A percentile compares a stretch with the other conserved stretches of the same genome.
phyloP scores from a whole-genome alignment of 2,113 vertebrate species.

The Ploceus nigricollis region DNA sequence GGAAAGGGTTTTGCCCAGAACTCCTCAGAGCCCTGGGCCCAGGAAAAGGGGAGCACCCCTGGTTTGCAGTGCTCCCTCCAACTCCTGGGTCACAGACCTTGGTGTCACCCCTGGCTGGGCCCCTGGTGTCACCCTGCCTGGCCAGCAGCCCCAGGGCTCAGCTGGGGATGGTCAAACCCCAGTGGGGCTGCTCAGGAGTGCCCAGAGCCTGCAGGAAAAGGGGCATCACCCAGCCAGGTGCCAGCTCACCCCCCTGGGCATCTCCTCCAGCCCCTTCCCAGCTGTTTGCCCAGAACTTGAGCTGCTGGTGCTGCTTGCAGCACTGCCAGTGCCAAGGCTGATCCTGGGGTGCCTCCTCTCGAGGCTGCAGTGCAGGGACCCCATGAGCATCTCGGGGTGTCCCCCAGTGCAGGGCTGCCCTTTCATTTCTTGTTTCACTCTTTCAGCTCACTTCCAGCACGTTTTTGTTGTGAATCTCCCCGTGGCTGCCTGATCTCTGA shows the following conservation, averaged over 20 bases:
- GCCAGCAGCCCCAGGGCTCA: neutral
- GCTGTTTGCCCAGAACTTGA: neutral
- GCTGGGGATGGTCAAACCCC: neutral
- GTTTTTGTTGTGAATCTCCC: neutral
- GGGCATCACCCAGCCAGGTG: accelerated
- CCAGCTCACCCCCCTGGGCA: neutral
- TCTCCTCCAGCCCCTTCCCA: neutral
- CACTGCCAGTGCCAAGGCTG: accelerated
- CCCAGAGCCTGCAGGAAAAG: neutral
- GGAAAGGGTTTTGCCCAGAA: neutral
- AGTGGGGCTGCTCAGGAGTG: neutral
- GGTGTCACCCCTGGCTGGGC: neutral
- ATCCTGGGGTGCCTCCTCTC: neutral
- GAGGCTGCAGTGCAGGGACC: accelerated
- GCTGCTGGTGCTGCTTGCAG: neutral
- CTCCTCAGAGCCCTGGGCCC: neutral
- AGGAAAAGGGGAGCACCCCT: neutral
- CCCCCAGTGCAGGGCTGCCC: no score
- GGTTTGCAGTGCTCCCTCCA: neutral
- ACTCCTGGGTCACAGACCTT: neutral
- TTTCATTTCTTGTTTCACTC: neutral
- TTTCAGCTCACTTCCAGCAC: neutral
- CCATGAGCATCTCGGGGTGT: accelerated
- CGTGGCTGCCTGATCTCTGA: neutral
- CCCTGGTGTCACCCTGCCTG: neutral